Percentiles rank a stretch among this genome's conserved stretches.
Evolutionary conservation across 2,797 vertebrate species (phyloP).

Genomic region (Urocyon cinereoargenteus): DNA sequence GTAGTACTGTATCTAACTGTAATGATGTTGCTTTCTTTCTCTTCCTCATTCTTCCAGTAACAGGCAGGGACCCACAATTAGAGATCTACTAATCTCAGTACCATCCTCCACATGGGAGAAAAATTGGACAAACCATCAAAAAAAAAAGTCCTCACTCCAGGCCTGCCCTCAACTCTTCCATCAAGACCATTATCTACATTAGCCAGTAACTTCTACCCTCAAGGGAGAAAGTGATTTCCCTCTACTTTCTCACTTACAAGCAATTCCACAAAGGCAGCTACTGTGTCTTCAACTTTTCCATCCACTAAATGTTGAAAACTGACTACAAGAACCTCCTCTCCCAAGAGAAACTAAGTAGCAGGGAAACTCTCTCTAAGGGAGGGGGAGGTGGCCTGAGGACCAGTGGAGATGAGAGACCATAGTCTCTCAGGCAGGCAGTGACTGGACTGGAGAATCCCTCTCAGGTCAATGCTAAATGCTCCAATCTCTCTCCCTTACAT

Average conservation of each 20-base stretch:
- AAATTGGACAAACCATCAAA: not conserved
- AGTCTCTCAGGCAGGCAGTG: not conserved
- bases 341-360: conserved; percentile 29
- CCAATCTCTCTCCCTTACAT: not conserved
- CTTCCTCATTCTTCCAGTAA: conserved; percentile 26
- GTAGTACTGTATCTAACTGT: not conserved
- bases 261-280: conserved; percentile 5
- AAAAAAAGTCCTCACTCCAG: not conserved
- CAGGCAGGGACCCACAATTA: conserved; percentile 24
- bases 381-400: not conserved
- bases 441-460: not conserved
- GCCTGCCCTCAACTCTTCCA: not conserved
- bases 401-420: not conserved
- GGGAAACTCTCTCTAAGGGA: not conserved
- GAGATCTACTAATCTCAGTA: not conserved
- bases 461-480: not conserved
- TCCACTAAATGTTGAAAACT: conserved; percentile 49
- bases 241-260: not conserved
- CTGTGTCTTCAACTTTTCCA: conserved; percentile 25
- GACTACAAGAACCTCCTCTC: conserved; percentile 21
- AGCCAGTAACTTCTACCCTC: not conserved
- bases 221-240: conserved; percentile 20
- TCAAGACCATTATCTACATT: not conserved
- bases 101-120: conserved; percentile 1
- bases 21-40: conserved; percentile 5